These are phyloP conservation scores for Rousettus madagascariensis DNA, from an alignment of 2,797 vertebrate genomes.

Conservation along the genomic window DNA sequence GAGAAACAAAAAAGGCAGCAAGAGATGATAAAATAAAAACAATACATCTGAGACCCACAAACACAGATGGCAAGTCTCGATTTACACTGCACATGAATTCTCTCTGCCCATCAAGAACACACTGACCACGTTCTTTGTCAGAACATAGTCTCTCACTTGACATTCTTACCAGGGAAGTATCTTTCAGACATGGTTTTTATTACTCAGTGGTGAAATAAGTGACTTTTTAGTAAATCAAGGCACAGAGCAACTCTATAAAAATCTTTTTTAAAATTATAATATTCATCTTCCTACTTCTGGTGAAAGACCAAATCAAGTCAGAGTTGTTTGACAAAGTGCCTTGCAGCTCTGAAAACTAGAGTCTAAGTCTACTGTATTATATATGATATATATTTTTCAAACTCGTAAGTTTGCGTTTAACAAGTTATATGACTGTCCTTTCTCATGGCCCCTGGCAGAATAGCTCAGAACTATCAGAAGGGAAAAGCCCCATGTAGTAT, in stretches of 20 bases:
- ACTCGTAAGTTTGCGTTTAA: not conserved
- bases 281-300: constrained; percentile 32
- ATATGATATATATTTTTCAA: constrained; percentile 22
- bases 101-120: constrained; percentile 22
- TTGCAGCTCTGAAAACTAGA: constrained; percentile 6
- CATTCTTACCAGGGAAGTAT: not conserved
- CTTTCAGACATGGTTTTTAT: not conserved
- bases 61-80: constrained; percentile 51
- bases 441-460: not conserved
- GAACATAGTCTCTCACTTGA: not conserved
- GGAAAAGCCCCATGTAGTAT: not conserved
- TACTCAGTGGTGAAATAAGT: not conserved
- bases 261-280: constrained; percentile 5
- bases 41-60: not conserved
- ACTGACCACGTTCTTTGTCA: not conserved
- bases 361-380: not conserved
- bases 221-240: constrained; percentile 16
- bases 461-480: not conserved
- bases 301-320: constrained; percentile 47
- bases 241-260: not conserved
- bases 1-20: constrained; percentile 65
- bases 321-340: constrained; percentile 39
- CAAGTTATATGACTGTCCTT: not conserved
- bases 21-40: constrained; percentile 66
- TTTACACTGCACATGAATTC: not conserved